Evolutionary conservation across 2,797 vertebrate genomes (phyloP), one percentile per base, ranked within the genome.

Genomic region (Limosa lapponica): DNA sequence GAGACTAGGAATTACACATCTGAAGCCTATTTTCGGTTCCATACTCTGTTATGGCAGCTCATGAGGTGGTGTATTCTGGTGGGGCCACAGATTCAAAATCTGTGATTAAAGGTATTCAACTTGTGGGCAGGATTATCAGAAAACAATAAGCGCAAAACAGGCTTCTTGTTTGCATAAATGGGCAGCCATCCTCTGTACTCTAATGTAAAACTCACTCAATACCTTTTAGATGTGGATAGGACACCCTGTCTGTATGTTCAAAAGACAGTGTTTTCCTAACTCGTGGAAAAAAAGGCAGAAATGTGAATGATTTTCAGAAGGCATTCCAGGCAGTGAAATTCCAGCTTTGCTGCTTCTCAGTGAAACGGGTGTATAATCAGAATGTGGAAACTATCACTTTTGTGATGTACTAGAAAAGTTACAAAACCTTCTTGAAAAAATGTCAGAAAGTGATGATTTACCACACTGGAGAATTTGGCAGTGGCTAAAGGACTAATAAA

Each of bases 371-470:
- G 51, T 77, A 72, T 57, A 82, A 57, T 59, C 83, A 67, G 66
- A 94, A 91, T 93, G 66, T 91, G 89, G 89, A 90, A 96, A 93
- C 65, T 41, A 71, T 93, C 16, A 2, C 72, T 93, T 78, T 37
- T 66, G 61, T 85, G 94, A 83, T 3, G 10, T 43, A 71, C 67
- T 54, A 83, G 67, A 69, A 85, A 71, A 91, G 71, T 95, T 94
- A 78, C 79, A 95, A 94, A 93, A 96, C 58, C 41, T 92, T 90
- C 46, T 71, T 54, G 78, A 84, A 92, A 84, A 16, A 89, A 78
- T 87, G 78, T 87, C 95, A 88, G 72, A 92, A 93, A 92, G 75
- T 69, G 82, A 85, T 94, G 82, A 95, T 95, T 90, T 87, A 92
- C 89, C 89, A 93, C 71, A 55, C 36, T 75, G n/a, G 79, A 92